Percentiles rank a stretch among this genome's conserved stretches.
These are phyloP conservation scores for Octomys mimax DNA, from an alignment of 2,797 vertebrate species.

Conservation along the genomic window DNA sequence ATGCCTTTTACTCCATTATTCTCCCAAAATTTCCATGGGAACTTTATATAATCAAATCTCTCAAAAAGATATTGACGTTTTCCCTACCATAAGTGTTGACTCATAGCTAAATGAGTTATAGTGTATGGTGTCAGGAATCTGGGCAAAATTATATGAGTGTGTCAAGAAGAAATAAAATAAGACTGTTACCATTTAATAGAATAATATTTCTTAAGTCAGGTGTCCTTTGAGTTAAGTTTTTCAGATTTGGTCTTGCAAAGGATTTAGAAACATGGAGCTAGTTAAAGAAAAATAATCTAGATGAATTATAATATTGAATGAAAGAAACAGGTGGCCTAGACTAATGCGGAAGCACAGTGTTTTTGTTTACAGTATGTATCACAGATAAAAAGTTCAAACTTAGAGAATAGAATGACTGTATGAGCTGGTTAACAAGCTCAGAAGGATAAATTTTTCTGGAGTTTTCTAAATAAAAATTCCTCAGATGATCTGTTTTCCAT, in stretches of 20 bases:
- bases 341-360: accelerated
- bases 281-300: background rate
- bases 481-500: background rate
- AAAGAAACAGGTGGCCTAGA: background rate
- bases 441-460: background rate
- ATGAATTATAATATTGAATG: background rate
- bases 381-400: background rate
- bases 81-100: background rate
- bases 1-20: background rate
- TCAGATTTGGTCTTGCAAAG: constrained; percentile 1
- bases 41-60: background rate
- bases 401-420: background rate
- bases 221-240: background rate
- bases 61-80: background rate
- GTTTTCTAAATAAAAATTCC: background rate
- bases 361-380: background rate
- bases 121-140: background rate
- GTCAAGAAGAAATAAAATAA: background rate
- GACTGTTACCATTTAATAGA: background rate
- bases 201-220: background rate
- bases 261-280: background rate
- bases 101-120: background rate
- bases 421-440: background rate
- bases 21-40: background rate
- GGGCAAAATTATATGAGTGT: background rate